phyloP scores from a whole-genome alignment of 2,797 vertebrate genomes.

The Epinephelus coioides region DNA sequence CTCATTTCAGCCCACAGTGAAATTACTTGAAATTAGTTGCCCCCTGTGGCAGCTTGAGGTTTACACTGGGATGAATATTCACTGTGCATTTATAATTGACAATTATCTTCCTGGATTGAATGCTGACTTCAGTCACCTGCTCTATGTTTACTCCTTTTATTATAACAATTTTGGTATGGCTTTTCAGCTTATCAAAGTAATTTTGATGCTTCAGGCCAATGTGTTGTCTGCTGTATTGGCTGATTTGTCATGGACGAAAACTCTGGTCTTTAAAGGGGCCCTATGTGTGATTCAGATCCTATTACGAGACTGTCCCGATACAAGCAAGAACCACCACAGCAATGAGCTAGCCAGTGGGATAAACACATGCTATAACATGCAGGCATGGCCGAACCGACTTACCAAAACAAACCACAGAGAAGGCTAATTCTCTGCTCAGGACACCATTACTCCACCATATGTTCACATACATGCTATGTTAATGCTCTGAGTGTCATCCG shows the following conservation, averaged over 20 bases:
- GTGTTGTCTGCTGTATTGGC: not conserved
- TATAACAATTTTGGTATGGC: not conserved
- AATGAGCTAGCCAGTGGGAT: too few relatives aligned
- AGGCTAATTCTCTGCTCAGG: too few relatives aligned
- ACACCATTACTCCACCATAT: too few relatives aligned
- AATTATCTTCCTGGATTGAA: slow-evolving; percentile 25
- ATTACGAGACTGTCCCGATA: too few relatives aligned
- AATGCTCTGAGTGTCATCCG: too few relatives aligned
- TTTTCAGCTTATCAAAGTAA: not conserved
- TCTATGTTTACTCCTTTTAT: not conserved
- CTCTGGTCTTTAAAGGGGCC: not conserved
- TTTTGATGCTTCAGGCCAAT: not conserved
- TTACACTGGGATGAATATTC: slow-evolving; percentile 41
- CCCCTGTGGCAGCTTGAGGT: not conserved
- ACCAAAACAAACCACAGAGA: too few relatives aligned
- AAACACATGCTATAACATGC: too few relatives aligned
- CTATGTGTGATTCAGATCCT: too few relatives aligned
- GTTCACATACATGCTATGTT: too few relatives aligned
- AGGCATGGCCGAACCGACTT: too few relatives aligned
- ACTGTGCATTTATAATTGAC: slow-evolving; percentile 38
- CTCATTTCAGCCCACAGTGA: not conserved
- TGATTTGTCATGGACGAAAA: not conserved
- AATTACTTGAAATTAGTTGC: slow-evolving; percentile 23
- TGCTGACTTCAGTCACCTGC: slow-evolving; percentile 30
- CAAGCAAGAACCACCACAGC: too few relatives aligned